Conservation (phyloP, 2,113 vertebrate genomes). For the Lamprologus ornatipinnis region DNA sequence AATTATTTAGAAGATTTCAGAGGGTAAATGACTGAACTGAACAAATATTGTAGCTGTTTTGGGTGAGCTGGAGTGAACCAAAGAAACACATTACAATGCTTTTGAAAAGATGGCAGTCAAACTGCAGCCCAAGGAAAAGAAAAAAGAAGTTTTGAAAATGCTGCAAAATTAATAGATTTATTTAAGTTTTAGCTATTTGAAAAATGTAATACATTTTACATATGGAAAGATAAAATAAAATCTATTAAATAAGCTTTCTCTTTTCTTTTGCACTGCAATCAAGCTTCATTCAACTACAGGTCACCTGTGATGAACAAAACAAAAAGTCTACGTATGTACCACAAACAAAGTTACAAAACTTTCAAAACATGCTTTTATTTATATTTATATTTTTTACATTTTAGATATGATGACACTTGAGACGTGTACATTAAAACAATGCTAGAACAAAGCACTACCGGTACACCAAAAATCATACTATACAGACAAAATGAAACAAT, state of each 20-base stretch:
- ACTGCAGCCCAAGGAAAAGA: background rate
- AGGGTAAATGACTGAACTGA: background rate
- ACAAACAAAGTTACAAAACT: constrained; percentile 74
- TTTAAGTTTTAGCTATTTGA: background rate
- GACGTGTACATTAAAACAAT: constrained; percentile 76
- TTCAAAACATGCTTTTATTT: constrained; percentile 89
- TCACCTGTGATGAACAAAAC: background rate
- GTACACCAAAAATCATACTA: constrained; percentile 49
- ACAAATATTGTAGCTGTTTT: background rate
- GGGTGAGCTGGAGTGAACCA: background rate
- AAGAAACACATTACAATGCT: constrained; percentile 3
- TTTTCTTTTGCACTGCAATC: background rate
- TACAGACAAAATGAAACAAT: constrained; percentile 40
- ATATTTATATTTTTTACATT: constrained; percentile 76
- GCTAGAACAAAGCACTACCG: constrained; percentile 71
- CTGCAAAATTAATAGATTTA: background rate
- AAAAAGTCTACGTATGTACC: background rate
- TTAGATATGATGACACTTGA: constrained; percentile 81
- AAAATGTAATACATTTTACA: background rate
- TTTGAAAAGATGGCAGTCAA: background rate
- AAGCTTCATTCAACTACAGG: background rate
- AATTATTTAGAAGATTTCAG: background rate
- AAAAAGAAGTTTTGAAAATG: background rate
- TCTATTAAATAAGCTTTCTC: background rate
- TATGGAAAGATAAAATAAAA: background rate